These are phyloP conservation scores for Apostichopus japonicus DNA, from an alignment of 35 echinoderm and acorn worm species.

Conservation along the genomic window DNA sequence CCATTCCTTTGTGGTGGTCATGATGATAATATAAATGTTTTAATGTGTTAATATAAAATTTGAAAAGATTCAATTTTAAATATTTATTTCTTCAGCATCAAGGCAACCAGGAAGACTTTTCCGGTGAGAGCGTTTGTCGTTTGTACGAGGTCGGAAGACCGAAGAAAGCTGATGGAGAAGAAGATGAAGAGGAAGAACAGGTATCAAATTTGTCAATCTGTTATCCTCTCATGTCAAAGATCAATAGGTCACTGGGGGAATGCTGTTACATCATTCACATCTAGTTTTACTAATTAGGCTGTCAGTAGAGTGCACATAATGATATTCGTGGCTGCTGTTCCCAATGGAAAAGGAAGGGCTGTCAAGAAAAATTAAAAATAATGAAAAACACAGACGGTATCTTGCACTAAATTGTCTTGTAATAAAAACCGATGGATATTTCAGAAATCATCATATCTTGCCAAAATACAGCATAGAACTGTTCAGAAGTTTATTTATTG, in stretches of 20 bases:
- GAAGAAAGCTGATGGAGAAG: constrained; percentile 87
- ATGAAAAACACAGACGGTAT: too few relatives aligned
- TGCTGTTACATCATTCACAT: background rate
- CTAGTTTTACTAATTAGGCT: background rate
- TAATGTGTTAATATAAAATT: too few relatives aligned
- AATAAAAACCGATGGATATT: too few relatives aligned
- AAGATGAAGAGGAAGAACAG: constrained; percentile 77
- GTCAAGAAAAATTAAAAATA: too few relatives aligned
- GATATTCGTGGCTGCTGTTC: background rate
- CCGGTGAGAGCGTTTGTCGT: constrained; percentile 85
- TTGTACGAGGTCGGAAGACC: constrained; percentile 93
- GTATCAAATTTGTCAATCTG: background rate
- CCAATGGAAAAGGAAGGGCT: too few relatives aligned
- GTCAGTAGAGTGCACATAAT: background rate
- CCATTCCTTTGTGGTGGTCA: too few relatives aligned
- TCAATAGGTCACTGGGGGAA: background rate
- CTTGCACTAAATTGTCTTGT: too few relatives aligned
- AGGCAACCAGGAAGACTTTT: constrained; percentile 71
- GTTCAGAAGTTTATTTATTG: too few relatives aligned
- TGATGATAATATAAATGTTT: too few relatives aligned
- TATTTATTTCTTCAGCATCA: constrained; percentile 69
- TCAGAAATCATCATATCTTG: too few relatives aligned
- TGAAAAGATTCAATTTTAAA: too few relatives aligned
- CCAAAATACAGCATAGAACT: too few relatives aligned
- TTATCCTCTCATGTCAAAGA: background rate